A percentile compares a stretch with the other conserved stretches of the same genome.
Evolutionary conservation across 2,888 invertebrate genomes (phyloP).

Genomic region (Thelaira solivaga): DNA sequence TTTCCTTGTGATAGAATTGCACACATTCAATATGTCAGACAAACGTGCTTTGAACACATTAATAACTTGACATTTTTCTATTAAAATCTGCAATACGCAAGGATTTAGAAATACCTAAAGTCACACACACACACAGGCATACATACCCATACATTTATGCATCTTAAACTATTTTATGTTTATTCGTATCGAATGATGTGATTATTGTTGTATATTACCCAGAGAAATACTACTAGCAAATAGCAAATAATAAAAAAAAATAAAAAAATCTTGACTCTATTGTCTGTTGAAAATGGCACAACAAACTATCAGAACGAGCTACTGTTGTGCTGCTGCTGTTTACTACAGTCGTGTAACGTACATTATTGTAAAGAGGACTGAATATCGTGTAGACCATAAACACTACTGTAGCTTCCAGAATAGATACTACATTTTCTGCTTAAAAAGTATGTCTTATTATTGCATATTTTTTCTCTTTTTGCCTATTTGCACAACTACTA

Average conservation of each 20-base stretch:
- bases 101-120: too few relatives aligned
- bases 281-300: constrained; percentile 27
- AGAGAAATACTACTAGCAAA: background rate
- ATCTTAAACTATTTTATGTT: constrained; percentile 1
- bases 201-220: background rate
- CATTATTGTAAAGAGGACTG: background rate
- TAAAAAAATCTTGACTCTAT: constrained; percentile 20
- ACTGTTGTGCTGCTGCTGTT: background rate
- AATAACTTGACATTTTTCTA: constrained; percentile 29
- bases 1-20: too few relatives aligned
- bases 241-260: background rate
- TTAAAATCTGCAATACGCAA: constrained; percentile 7
- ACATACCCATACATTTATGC: background rate
- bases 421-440: too few relatives aligned
- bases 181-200: constrained; percentile 27
- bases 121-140: too few relatives aligned
- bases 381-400: too few relatives aligned
- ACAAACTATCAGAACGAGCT: background rate
- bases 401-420: too few relatives aligned
- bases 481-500: too few relatives aligned
- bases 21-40: too few relatives aligned
- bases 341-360: too few relatives aligned
- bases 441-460: too few relatives aligned
- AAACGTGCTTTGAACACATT: constrained; percentile 12
- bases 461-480: too few relatives aligned